These are phyloP conservation scores for Phylloscopus collybita DNA, from an alignment of 2,797 vertebrate species.

Conservation along the genomic window DNA sequence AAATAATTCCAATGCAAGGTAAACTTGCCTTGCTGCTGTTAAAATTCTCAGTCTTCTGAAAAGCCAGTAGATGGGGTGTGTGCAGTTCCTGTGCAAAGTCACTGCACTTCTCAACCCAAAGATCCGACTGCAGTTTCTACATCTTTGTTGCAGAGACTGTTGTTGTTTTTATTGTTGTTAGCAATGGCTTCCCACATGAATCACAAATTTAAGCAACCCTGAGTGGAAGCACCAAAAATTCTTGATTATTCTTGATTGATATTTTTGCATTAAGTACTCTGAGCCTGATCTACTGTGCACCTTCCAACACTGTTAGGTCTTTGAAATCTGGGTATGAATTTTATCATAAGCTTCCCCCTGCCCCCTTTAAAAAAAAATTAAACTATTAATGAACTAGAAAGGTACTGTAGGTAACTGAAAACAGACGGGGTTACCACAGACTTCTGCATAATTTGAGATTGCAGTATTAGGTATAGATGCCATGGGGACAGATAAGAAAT, in stretches of 20 bases:
- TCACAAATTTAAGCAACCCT: neutral
- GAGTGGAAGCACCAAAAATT: neutral
- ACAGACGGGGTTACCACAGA: neutral
- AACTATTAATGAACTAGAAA: neutral
- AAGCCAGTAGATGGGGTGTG: conserved; percentile 67
- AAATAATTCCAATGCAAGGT: neutral
- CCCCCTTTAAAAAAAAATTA: neutral
- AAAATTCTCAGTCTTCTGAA: conserved; percentile 13
- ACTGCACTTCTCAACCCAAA: neutral
- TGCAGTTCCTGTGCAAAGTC: conserved; percentile 15
- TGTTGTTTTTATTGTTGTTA: neutral
- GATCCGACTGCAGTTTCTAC: neutral
- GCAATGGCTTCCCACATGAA: neutral
- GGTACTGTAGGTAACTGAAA: neutral
- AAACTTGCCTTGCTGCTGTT: neutral
- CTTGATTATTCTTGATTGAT: neutral
- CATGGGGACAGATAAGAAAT: neutral
- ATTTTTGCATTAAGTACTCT: neutral
- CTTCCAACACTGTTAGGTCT: neutral
- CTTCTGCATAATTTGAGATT: neutral
- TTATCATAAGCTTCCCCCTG: neutral
- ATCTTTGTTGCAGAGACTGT: neutral
- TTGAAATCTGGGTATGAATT: neutral
- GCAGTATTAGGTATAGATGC: neutral
- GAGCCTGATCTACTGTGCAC: neutral